A percentile compares a stretch with the other conserved stretches of the same genome.
Evolutionary conservation across 2,113 vertebrate species (phyloP).

Genomic region (Boulengeromyrus knoepffleri): DNA sequence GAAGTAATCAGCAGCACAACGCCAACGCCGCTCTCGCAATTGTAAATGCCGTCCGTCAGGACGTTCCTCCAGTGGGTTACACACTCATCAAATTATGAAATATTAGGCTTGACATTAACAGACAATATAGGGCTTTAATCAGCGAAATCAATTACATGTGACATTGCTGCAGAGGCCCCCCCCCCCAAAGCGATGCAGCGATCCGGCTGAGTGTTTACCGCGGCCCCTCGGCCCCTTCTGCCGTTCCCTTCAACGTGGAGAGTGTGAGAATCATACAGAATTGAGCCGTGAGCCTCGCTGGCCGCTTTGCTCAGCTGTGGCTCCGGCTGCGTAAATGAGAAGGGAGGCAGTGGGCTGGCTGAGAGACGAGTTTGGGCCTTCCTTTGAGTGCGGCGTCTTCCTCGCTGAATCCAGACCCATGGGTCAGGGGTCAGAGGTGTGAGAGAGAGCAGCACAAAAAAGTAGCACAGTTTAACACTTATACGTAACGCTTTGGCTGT

Average conservation of each 20-base stretch:
- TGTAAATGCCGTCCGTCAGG: conserved; percentile 13
- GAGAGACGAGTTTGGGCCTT: not conserved
- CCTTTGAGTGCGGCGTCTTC: not conserved
- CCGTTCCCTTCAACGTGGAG: not conserved
- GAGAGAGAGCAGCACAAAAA: not conserved
- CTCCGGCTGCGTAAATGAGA: not conserved
- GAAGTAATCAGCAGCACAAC: not conserved
- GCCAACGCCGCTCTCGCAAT: not conserved
- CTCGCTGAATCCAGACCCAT: not conserved
- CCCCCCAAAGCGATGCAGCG: not conserved
- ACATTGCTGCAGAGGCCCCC: not conserved
- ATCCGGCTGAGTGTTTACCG: not conserved
- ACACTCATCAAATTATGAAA: conserved; percentile 19
- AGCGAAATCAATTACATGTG: conserved; percentile 16
- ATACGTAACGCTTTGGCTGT: not conserved
- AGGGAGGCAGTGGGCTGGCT: not conserved
- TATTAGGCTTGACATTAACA: conserved; percentile 24
- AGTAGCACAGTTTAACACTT: not conserved
- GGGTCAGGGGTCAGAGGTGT: not conserved
- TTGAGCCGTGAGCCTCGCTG: not conserved
- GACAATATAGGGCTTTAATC: conserved; percentile 17
- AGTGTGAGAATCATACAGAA: not conserved
- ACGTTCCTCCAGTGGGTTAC: not conserved
- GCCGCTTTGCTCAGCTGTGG: not conserved
- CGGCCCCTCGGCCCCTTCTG: not conserved